phyloP scores from a whole-genome alignment of 2,888 invertebrate species.

The Ectemnius cavifrons region DNA sequence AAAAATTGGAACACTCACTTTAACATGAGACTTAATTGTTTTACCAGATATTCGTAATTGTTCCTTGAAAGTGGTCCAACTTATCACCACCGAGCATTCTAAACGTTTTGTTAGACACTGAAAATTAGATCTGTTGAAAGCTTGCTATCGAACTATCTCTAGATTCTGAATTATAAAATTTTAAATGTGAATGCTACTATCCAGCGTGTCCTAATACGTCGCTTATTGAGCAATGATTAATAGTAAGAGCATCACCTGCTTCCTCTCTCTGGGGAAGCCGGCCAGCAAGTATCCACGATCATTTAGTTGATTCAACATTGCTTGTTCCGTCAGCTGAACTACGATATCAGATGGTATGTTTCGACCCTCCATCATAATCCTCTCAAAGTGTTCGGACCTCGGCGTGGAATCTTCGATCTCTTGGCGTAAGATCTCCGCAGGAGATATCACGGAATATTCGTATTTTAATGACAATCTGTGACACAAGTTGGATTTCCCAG shows the following conservation, averaged over 20 bases:
- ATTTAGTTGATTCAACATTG: conserved; percentile 52
- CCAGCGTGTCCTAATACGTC: too few relatives aligned
- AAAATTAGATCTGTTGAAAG: too few relatives aligned
- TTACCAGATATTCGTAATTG: too few relatives aligned
- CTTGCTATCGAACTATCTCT: too few relatives aligned
- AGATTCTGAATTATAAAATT: too few relatives aligned
- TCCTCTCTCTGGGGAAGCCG: conserved; percentile 60
- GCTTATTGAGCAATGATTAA: too few relatives aligned
- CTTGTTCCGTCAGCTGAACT: conserved; percentile 50
- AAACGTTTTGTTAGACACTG: too few relatives aligned
- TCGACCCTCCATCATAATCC: conserved; percentile 53
- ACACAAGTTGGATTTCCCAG: conserved; percentile 55
- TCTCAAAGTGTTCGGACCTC: conserved; percentile 44
- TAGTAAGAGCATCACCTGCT: conserved; percentile 44
- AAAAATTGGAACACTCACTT: not conserved
- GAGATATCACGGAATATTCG: conserved; percentile 46
- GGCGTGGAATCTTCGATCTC: conserved; percentile 45
- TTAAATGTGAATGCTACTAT: too few relatives aligned
- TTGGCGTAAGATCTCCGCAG: conserved; percentile 50
- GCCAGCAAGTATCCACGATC: conserved; percentile 59
- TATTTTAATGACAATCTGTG: conserved; percentile 55
- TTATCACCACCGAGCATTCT: too few relatives aligned
- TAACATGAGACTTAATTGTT: too few relatives aligned
- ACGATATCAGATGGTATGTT: conserved; percentile 56
- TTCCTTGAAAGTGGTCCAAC: too few relatives aligned